Evolutionary conservation across 2,113 vertebrate genomes (phyloP), one percentile per base, ranked within the genome.

Genomic region (Diadophis punctatus): DNA sequence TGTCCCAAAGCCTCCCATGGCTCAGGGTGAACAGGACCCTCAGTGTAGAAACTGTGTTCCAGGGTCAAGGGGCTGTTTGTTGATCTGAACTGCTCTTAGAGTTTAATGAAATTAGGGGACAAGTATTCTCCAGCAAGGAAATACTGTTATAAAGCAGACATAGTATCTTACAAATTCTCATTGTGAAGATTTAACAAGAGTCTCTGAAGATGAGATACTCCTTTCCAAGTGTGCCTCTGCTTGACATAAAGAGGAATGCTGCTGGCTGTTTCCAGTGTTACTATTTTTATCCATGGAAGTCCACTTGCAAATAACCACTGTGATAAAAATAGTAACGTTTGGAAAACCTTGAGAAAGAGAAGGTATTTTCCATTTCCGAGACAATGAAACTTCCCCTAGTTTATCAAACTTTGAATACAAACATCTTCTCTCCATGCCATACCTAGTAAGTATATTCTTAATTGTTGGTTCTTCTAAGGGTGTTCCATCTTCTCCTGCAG

Each of bases 181-280:
- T 84, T 48, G 22, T 92, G 68, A 52, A 22, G 4, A 30, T 55
- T 48, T 84, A 3, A 23, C 27, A 94, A 84, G 43, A 56, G 63
- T 68, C 30, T 34, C 63, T 68, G 30, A 34, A 4, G 58, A 8
- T 43, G 11, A 2, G 0, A 90, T 20, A 91, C 91, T 87, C 48
- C 5, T 92, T 22, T 80, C 53, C 91, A 0, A 89, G 23, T 92
- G 91, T 58, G 93, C 90, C 68, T 18, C 39, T 93, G 60, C 18
- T 68, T 95, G 91, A 90, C 93, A n/a, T 88, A 96, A 93, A 43
- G 22, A 1, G 7, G 90, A 23, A 14, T 88, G 86, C 52, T 88
- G 93, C 48, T 27, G 68, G 68, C 68, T 58, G 87, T 88, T 89
- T 95, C 60, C 89, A 23, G 3, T 86, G 14, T 49, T 95, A 27